Evolutionary conservation across 2,888 invertebrate species (phyloP), one percentile per base, ranked within the genome.

Genomic region (Pachydiplax longipennis): DNA sequence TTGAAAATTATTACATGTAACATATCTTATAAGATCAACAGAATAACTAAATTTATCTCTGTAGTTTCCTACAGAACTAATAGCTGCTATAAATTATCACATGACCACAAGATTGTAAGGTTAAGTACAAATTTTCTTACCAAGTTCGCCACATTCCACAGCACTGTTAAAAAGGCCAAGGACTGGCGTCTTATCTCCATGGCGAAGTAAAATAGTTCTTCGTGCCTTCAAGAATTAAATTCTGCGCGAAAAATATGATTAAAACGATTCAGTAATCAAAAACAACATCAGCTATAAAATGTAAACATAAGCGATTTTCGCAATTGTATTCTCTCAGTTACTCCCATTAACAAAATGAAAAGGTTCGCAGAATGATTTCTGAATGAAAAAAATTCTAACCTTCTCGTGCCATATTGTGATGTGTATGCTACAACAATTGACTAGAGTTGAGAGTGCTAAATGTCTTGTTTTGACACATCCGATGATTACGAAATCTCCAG

Each of bases 401-500:
- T 87, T 15, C 35, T 22, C 6, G 37, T 65, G 61, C n/a, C 87
- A 87, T 87, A 65, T 35, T 87, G 53, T 35, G 65, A 61, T 37
- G 1, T 10, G 31, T 73, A 35, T 61, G 87, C 87, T 73, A 73
- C 73, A 73, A 31, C 73, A 73, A 73, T 31, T 73, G 31, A 73
- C 73, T 73, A 61, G 61, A 87, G 35, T 53, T 61, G 65, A 61
- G 25, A 37, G 37, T 87, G 87, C 48, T 61, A 37, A 31, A 61
- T 13, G 37, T 37, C 61, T 87, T 87, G 87, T 87, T 87, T 87
- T 87, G 87, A 87, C 87, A 87, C 40, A 81, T 58, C 87, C 61
- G 61, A 58, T 37, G 87, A 87, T 87, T 87, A 87, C 87, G 48
- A 87, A 61, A 87, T 65, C 87, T 83, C 31, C 87, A 87, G 87